Percentiles rank a stretch among this genome's conserved stretches.
phyloP scores from a whole-genome alignment of 2,888 invertebrate genomes.

The Helicoverpa assulta region DNA sequence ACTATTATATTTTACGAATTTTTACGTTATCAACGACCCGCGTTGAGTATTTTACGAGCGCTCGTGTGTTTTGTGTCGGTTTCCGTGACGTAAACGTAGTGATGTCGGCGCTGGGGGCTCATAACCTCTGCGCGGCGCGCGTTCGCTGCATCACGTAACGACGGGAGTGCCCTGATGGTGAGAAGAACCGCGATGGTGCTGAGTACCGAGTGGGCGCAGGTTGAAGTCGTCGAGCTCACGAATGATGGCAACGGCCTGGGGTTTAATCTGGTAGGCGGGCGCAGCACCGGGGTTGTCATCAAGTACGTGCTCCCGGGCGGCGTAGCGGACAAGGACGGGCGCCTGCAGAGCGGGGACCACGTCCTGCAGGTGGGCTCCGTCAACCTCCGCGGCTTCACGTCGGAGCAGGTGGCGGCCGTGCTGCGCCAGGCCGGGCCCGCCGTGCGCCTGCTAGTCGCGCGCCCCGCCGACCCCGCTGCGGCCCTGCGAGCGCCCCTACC shows the following conservation, averaged over 20 bases:
- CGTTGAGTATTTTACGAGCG: slow-evolving; percentile 63
- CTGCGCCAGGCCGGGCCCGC: slow-evolving; percentile 94
- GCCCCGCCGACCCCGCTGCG: slow-evolving; percentile 96
- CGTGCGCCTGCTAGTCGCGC: slow-evolving; percentile 97
- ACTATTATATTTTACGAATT: slow-evolving; percentile 75
- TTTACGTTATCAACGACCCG: slow-evolving; percentile 69
- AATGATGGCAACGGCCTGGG: slow-evolving; percentile 99
- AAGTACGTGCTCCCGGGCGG: slow-evolving; percentile 99
- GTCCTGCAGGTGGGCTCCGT: slow-evolving; percentile 98
- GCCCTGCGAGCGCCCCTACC: slow-evolving; percentile 94
- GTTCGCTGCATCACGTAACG: slow-evolving; percentile 84
- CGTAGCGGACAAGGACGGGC: slow-evolving; percentile 98
- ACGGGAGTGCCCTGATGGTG: slow-evolving; percentile 85
- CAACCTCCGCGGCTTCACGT: slow-evolving; percentile 98
- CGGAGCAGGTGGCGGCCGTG: slow-evolving; percentile 95
- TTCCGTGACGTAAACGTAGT: slow-evolving; percentile 51
- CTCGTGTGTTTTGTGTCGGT: slow-evolving; percentile 61
- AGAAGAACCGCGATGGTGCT: slow-evolving; percentile 92
- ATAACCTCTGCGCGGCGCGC: slow-evolving; percentile 82
- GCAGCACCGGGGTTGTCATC: slow-evolving; percentile 99
- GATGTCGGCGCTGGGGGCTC: slow-evolving; percentile 73
- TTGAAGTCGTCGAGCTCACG: slow-evolving; percentile 99
- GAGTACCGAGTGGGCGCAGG: slow-evolving; percentile 99
- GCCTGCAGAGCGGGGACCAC: slow-evolving; percentile 99
- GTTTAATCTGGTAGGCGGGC: slow-evolving; percentile 99